Conservation (phyloP, 2,888 invertebrate genomes). For the Coleophora flavipennella region DNA sequence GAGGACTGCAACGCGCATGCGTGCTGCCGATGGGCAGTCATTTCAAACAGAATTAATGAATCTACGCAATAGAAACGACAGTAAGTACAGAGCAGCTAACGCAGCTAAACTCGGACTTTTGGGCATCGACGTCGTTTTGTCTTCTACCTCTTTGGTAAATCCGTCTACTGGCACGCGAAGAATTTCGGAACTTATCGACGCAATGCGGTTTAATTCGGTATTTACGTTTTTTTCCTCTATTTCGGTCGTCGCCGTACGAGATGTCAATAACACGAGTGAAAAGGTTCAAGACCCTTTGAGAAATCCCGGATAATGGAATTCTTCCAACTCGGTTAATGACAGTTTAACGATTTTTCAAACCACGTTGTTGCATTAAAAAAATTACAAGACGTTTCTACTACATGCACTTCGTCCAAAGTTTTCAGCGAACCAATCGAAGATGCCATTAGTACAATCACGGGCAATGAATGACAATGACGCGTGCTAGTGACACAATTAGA, state of each 20-base stretch:
- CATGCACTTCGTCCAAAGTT: background rate
- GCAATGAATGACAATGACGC: conserved; percentile 21
- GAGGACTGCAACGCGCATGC: conserved; percentile 26
- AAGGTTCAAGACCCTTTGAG: background rate
- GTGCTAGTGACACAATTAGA: conserved; percentile 26
- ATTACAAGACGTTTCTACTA: background rate
- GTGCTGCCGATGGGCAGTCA: conserved; percentile 20
- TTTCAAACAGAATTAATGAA: conserved; percentile 12
- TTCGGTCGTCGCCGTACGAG: too few species aligned
- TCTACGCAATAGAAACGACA: too few species aligned
- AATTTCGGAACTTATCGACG: background rate
- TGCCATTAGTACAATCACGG: conserved; percentile 8
- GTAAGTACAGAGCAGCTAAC: too few species aligned
- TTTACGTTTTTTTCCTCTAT: background rate
- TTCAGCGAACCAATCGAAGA: conserved; percentile 1
- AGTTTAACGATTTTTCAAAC: conserved; percentile 5
- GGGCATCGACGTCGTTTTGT: background rate
- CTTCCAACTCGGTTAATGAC: conserved; percentile 7
- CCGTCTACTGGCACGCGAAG: background rate
- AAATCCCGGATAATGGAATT: conserved; percentile 4
- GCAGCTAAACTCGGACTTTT: too few species aligned
- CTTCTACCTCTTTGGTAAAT: background rate
- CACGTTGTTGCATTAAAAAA: background rate
- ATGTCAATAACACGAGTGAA: background rate
- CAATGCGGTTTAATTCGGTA: background rate